Evolutionary conservation across 2,113 vertebrate genomes (phyloP), one percentile per base, ranked within the genome.

Genomic region (Ancistrus triradiatus): DNA sequence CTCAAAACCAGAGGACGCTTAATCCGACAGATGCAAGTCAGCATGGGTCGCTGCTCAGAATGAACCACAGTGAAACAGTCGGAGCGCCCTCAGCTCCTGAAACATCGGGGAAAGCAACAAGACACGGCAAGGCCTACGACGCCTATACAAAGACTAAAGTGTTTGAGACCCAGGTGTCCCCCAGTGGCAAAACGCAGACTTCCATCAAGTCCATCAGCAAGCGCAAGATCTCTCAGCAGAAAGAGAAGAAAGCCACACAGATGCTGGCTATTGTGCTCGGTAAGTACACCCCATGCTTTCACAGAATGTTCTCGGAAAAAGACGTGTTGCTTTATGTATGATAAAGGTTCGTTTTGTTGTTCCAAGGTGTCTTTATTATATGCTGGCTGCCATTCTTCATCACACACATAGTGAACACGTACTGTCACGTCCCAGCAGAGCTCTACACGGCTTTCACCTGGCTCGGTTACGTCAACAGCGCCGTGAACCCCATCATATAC

Each of bases 331-430:
- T n/a, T n/a, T n/a, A n/a, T n/a, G n/a, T 42, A 3, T n/a, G n/a
- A 42, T 42, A 14, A n/a, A 42, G n/a, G n/a, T 31, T 18, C 65
- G 31, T 66, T n/a, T 51, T 33, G 6, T 83, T 52, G 75, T 60
- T 72, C 70, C 21, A 74, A 98, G 96, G 95, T 78, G 94, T 98
- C 53, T 98, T 98, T 83, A 97, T 98, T 84, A 93, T 98, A 77
- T 98, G 94, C 82, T 98, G 96, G 96, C 88, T 98, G 73, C 96
- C 96, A 0, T 98, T 98, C 86, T 98, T 98, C 89, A 95, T 98
- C 79, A 98, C 94, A 3, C 96, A 98, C 80, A 98, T 98, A 85
- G 78, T 98, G 75, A 98, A 98, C 82, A 98, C 93, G 74, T 94
- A 97, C 85, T 97, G 94, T 85, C 87, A 84, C 70, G 93, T 98